Conservation (phyloP, 2,113 vertebrate genomes). For the Guaruba guarouba region DNA sequence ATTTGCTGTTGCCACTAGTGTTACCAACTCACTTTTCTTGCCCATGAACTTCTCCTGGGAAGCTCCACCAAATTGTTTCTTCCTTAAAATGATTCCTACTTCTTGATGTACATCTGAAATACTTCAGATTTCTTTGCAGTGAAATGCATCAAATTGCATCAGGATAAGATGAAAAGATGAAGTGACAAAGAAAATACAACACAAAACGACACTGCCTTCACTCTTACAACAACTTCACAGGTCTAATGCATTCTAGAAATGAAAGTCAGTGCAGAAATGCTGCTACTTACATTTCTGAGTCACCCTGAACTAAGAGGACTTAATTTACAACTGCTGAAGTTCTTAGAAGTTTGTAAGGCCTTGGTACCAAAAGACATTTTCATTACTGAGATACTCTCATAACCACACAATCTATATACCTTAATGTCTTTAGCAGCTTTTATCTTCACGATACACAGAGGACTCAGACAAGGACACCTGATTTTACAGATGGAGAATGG, state of each 20-base stretch:
- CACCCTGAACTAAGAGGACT: neutral
- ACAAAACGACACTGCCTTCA: neutral
- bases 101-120: neutral
- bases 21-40: neutral
- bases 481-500: neutral
- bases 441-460: neutral
- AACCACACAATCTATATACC: neutral
- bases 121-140: neutral
- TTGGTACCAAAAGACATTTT: neutral
- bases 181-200: slow-evolving; percentile 9
- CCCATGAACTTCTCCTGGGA: neutral
- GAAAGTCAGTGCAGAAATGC: neutral
- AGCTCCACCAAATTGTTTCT: neutral
- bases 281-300: neutral
- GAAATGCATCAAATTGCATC: neutral
- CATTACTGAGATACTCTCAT: neutral
- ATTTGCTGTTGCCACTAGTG: neutral
- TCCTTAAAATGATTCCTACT: neutral
- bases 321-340: neutral
- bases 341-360: neutral
- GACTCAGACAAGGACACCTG: neutral
- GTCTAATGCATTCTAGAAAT: neutral
- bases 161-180: slow-evolving; percentile 50
- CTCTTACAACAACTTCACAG: neutral
- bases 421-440: neutral